Evolutionary conservation across 1,140 invertebrate species (phyloP).

Genomic region (Lasioglossum baleicum): DNA sequence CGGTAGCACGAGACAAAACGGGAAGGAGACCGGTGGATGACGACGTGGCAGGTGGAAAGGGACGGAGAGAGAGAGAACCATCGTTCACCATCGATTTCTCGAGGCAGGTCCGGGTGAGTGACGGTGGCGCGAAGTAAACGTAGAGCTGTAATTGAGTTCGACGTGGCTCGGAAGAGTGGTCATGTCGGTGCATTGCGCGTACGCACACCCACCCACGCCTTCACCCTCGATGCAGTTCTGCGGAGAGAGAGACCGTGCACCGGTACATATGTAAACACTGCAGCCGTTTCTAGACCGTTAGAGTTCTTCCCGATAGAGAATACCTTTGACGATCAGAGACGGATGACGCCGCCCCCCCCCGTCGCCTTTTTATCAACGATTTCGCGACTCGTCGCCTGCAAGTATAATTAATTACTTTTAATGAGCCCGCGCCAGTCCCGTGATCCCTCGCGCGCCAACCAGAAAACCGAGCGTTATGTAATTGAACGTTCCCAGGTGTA

Average conservation of each 20-base stretch:
- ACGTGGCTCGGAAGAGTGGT: constrained; percentile 51
- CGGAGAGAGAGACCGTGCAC: too few species aligned
- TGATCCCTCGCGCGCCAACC: constrained; percentile 4
- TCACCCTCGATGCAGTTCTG: too few species aligned
- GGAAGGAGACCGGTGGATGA: too few species aligned
- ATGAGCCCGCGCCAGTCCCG: constrained; percentile 49
- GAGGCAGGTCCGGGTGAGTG: constrained; percentile 51
- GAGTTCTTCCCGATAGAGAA: background rate
- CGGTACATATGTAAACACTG: constrained; percentile 14
- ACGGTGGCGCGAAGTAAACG: constrained; percentile 58
- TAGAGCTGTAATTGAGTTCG: constrained; percentile 60
- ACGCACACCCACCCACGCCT: background rate
- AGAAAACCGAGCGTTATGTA: background rate
- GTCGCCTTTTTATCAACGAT: constrained; percentile 52
- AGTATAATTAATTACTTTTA: constrained; percentile 64
- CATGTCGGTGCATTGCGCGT: constrained; percentile 24
- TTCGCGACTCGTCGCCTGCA: constrained; percentile 34
- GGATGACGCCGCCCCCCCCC: background rate
- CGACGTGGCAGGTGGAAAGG: background rate
- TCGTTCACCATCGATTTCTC: constrained; percentile 64
- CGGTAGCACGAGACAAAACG: too few species aligned
- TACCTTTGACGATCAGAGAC: constrained; percentile 33
- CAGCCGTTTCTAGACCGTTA: background rate
- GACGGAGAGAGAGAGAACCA: constrained; percentile 47
- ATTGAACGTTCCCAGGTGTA: constrained; percentile 12